Conservation (phyloP, 2,797 vertebrate species). For the Sebastes vulpes region DNA sequence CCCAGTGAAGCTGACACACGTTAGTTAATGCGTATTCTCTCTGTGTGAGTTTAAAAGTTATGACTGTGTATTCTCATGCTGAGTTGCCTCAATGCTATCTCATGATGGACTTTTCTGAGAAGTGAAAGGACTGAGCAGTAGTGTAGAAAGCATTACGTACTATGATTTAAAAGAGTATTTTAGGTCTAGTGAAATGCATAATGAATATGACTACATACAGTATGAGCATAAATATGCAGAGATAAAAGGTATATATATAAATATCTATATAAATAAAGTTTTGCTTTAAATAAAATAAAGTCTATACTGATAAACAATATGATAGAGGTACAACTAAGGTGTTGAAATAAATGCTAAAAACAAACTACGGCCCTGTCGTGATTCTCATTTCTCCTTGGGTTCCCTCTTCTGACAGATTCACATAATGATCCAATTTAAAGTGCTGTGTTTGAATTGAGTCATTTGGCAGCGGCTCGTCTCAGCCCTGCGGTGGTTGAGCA, state of each 20-base stretch:
- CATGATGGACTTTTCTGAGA: constrained; percentile 49
- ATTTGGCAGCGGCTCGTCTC: constrained; percentile 60
- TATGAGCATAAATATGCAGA: constrained; percentile 85
- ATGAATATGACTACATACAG: constrained; percentile 80
- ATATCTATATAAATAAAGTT: constrained; percentile 70
- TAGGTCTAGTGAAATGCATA: constrained; percentile 85
- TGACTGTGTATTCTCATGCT: constrained; percentile 53
- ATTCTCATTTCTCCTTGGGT: constrained; percentile 63
- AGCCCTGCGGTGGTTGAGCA: constrained; percentile 44
- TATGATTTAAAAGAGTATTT: constrained; percentile 85
- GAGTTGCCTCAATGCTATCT: constrained; percentile 55
- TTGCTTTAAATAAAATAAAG: constrained; percentile 84
- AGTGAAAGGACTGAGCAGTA: constrained; percentile 70
- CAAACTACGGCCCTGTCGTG: constrained; percentile 70
- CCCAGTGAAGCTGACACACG: constrained; percentile 56
- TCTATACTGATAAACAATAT: constrained; percentile 81
- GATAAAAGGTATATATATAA: constrained; percentile 79
- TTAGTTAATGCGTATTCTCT: constrained; percentile 59
- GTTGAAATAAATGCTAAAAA: constrained; percentile 88
- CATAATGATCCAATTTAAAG: constrained; percentile 64
- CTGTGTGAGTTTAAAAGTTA: constrained; percentile 60
- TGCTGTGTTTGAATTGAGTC: constrained; percentile 58
- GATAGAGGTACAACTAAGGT: constrained; percentile 85
- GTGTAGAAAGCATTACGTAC: constrained; percentile 83
- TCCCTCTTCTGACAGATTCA: constrained; percentile 42